Conservation (phyloP, 2,888 invertebrate species). For the Hedychridium roseum region DNA sequence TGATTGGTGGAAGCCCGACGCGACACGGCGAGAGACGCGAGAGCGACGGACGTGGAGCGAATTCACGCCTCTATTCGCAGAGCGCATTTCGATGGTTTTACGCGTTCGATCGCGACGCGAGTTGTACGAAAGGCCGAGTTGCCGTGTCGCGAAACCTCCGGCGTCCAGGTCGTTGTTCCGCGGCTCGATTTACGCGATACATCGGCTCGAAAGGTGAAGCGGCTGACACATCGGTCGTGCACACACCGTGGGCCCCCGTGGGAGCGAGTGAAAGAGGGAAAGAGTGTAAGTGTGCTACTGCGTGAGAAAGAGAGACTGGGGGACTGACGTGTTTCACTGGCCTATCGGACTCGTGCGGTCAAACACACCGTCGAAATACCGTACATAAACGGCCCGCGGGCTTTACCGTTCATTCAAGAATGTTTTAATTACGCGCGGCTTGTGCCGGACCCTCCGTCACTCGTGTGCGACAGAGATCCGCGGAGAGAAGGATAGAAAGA, state of each 20-base stretch:
- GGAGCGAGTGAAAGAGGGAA: conserved; percentile 18
- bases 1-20: conserved; percentile 33
- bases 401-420: conserved; percentile 40
- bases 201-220: conserved; percentile 21
- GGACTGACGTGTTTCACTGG: conserved; percentile 40
- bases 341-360: conserved; percentile 38
- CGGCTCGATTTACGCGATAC: conserved; percentile 9
- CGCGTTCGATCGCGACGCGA: conserved; percentile 23
- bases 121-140: conserved; percentile 13
- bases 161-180: background rate
- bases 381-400: conserved; percentile 24
- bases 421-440: conserved; percentile 35
- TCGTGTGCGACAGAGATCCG: background rate
- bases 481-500: background rate
- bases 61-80: conserved; percentile 36
- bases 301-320: conserved; percentile 22
- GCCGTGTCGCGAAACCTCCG: conserved; percentile 5
- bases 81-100: conserved; percentile 38
- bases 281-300: conserved; percentile 19
- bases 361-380: conserved; percentile 28
- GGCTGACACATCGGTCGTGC: conserved; percentile 44
- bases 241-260: conserved; percentile 16
- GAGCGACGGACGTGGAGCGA: conserved; percentile 48
- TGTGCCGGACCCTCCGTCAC: conserved; percentile 10
- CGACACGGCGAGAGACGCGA: conserved; percentile 33